These are phyloP conservation scores for Toxotes jaculatrix DNA, from an alignment of 2,113 vertebrate genomes.

Conservation along the genomic window DNA sequence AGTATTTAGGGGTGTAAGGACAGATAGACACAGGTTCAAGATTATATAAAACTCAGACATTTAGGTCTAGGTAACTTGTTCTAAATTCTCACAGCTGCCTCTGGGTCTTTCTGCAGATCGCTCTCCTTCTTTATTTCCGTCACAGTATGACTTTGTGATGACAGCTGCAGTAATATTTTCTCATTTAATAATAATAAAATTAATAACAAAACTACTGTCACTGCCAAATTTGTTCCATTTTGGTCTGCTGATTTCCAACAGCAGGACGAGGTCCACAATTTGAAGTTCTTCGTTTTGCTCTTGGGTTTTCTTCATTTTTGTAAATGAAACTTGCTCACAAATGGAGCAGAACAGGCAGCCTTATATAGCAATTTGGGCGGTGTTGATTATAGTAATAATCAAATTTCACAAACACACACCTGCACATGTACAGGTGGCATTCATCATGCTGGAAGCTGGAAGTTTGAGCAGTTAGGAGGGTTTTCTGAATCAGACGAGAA, in stretches of 20 bases:
- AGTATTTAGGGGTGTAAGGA: neutral
- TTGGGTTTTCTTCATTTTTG: neutral
- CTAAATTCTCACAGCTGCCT: neutral
- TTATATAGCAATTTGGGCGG: neutral
- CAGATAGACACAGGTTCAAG: neutral
- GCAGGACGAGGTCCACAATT: neutral
- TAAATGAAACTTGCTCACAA: slow-evolving; percentile 7
- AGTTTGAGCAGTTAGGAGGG: neutral
- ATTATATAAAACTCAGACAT: neutral
- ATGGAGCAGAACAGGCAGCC: slow-evolving; percentile 6
- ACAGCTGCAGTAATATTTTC: slow-evolving; percentile 9
- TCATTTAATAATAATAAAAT: neutral
- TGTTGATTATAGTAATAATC: neutral
- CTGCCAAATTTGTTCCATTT: slow-evolving; percentile 16
- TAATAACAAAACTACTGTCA: neutral
- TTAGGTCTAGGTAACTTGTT: neutral
- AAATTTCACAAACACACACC: slow-evolving; percentile 1
- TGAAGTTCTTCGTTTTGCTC: neutral
- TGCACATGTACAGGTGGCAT: slow-evolving; percentile 1
- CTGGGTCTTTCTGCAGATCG: neutral
- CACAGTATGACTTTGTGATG: neutral
- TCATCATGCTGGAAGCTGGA: neutral
- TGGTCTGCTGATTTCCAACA: slow-evolving; percentile 9
- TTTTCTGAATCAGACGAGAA: neutral
- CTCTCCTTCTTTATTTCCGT: slow-evolving; percentile 3